Evolutionary conservation across 2,797 vertebrate species (phyloP).

Genomic region (Microhierax caerulescens): DNA sequence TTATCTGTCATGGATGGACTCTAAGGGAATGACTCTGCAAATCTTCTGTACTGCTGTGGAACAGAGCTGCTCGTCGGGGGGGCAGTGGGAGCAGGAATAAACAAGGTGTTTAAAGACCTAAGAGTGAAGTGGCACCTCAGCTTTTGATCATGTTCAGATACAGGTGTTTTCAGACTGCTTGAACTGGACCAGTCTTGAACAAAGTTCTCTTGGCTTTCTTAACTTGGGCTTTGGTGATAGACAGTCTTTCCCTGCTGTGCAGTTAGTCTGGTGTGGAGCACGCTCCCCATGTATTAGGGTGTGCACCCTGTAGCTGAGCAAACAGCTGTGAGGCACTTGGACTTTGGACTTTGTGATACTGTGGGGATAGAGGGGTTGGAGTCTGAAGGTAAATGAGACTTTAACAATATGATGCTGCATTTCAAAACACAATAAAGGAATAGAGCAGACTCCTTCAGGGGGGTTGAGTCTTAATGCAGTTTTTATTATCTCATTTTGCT

Average conservation of each 20-base stretch:
- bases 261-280: not conserved
- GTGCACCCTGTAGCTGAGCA: not conserved
- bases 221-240: not conserved
- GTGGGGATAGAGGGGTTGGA: not conserved
- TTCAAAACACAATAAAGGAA: not conserved
- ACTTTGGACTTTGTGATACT: not conserved
- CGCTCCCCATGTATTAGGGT: not conserved
- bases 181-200: not conserved
- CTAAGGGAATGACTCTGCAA: constrained; percentile 24
- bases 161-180: not conserved
- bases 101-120: not conserved
- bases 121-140: not conserved
- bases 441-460: not conserved
- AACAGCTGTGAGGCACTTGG: not conserved
- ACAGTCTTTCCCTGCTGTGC: not conserved
- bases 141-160: not conserved
- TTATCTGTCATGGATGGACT: not conserved
- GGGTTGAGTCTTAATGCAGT: not conserved
- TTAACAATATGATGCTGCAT: not conserved
- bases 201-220: not conserved
- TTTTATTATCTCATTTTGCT: not conserved
- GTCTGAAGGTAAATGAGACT: not conserved
- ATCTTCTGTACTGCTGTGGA: not conserved
- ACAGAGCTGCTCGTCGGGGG: not conserved
- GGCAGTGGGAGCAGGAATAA: not conserved